Conservation (phyloP, 1,140 invertebrate species). For the Thrips palmi region DNA sequence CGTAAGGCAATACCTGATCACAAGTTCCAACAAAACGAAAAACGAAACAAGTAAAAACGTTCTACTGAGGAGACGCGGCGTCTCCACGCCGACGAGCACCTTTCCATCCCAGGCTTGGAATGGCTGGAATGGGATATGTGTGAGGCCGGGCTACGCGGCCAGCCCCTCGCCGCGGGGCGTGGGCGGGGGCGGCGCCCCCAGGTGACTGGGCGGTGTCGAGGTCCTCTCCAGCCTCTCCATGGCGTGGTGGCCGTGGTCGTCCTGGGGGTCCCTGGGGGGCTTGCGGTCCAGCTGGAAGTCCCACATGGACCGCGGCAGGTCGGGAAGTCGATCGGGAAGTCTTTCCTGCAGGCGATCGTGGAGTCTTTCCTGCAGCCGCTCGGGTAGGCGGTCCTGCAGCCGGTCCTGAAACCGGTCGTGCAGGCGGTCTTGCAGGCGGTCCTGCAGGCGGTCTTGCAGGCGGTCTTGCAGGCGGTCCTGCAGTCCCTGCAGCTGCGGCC, state of each 20-base stretch:
- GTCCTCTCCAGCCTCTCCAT: constrained; percentile 19
- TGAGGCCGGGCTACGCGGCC: constrained; percentile 23
- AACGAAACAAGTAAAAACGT: too few species aligned
- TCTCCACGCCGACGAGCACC: too few species aligned
- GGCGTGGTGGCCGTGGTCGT: neutral
- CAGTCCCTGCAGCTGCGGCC: neutral
- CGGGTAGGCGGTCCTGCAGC: too few species aligned
- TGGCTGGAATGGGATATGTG: neutral
- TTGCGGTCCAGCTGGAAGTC: constrained; percentile 18
- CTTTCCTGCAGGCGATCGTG: too few species aligned
- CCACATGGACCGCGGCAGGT: constrained; percentile 16
- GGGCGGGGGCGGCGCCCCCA: constrained; percentile 22
- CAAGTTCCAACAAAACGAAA: too few species aligned
- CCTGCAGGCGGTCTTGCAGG: neutral
- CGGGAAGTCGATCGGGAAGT: too few species aligned
- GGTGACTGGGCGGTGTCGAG: constrained; percentile 20
- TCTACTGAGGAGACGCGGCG: too few species aligned
- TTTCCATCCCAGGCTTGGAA: too few species aligned
- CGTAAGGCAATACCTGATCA: too few species aligned
- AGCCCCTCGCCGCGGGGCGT: constrained; percentile 28
- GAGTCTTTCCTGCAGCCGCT: too few species aligned
- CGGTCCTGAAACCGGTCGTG: neutral
- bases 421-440: neutral
- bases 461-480: neutral
- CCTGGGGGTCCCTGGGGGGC: constrained; percentile 16